Evolutionary conservation across 2,888 invertebrate species (phyloP), one percentile per base, ranked within the genome.

Genomic region (Lithophane leautieri): DNA sequence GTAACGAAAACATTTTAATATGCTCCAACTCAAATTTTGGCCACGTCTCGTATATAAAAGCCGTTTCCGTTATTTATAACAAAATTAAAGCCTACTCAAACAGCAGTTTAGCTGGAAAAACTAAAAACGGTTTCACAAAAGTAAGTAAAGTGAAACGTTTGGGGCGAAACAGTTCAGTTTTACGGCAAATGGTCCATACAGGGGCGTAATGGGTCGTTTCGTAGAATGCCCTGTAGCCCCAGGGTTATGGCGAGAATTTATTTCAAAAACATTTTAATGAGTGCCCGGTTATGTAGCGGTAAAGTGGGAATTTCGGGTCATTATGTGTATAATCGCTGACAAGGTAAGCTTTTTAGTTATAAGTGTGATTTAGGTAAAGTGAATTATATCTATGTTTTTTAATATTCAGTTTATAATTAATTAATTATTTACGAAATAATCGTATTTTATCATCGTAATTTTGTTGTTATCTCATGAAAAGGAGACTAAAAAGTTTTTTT

Each of bases 241-340:
- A 65, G 60, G 76, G 82, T 66, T 77, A 77, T 68, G 58, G 60
- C 28, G 67, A 61, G 70, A 76, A 83, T 83, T 81, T 83, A 85
- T 85, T 62, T 62, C 71, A 56, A 69, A 81, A 86, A 76, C 63
- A 85, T 83, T 85, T 81, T 86, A 78, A 86, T 76, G 76, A 73
- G 66, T 50, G 71, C 52, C 58, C 69, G 44, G 76, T 83, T 79
- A 75, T 75, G 80, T 77, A 52, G 61, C 75, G 65, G 70, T 56
- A 14, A 75, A 77, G 42, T 75, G 73, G 73, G 72, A 70, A 65
- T 76, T 70, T 73, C 7, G 22, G 72, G 71, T 47, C 66, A 67
- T 80, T 77, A 73, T 60, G 40, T 54, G 4, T 34, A 58, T 82
- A 70, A 84, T 73, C 44, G 47, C 73, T 70, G 70, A 76, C 76